Evolutionary conservation across 1,140 invertebrate genomes (phyloP), one percentile per base, ranked within the genome.

Genomic region (Anastatus disparis): DNA sequence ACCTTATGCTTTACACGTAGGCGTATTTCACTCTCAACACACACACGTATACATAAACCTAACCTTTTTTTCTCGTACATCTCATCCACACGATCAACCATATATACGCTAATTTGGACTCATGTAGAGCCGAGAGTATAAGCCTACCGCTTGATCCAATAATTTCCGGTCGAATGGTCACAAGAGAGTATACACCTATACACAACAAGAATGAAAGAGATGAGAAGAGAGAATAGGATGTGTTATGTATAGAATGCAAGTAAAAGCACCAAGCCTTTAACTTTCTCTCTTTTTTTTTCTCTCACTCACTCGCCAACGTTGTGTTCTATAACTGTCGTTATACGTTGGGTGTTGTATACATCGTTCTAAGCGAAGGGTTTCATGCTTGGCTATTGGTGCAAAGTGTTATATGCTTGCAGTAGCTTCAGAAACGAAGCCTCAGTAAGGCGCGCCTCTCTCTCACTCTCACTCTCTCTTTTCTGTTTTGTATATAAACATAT

Each of bases 371-470:
- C 53, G 38, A 59, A 59, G 35, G 56, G 35, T 59, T 42, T 59
- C 29, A n/a, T 2, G 29, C 17, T 24, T n/a, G n/a, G 35, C 31
- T 42, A 6, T 26, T 59, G 56, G 76, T 74, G 69, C 55, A 75
- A 67, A 31, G 74, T 77, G 72, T n/a, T n/a, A n/a, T n/a, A n/a
- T n/a, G n/a, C n/a, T n/a, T n/a, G n/a, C n/a, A n/a, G n/a, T 62
- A 77, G 70, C 52, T 35, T n/a, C 72, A 69, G 73, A 76, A 66
- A 77, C 75, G 69, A 78, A 80, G 79, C 76, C 76, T 76, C 53
- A 66, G 70, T 59, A 78, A 80, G 75, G 75, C 75, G 44, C 3
- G 44, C 17, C 17, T 20, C 44, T n/a, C n/a, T n/a, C n/a, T n/a
- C n/a, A n/a, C n/a, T n/a, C n/a, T n/a, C n/a, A n/a, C n/a, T n/a